phyloP scores from a whole-genome alignment of 1,140 invertebrate genomes.

The Geopemphigus sp. region DNA sequence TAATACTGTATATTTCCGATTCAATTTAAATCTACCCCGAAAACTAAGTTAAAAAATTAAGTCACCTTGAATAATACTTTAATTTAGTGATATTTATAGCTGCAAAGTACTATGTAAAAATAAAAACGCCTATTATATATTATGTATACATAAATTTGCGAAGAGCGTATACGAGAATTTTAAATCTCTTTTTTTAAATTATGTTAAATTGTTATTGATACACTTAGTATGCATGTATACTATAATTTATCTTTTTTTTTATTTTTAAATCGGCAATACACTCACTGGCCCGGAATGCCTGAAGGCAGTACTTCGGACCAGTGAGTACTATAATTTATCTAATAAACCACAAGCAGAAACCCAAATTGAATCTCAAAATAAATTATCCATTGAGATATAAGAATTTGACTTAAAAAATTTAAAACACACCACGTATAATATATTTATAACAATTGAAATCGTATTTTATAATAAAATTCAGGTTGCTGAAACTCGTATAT shows the following conservation, averaged over 20 bases:
- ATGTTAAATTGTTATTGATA: background rate
- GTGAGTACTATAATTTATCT: too few relatives aligned
- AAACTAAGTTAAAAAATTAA: background rate
- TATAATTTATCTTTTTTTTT: too few relatives aligned
- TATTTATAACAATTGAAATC: too few relatives aligned
- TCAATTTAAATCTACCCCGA: too few relatives aligned
- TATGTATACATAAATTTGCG: background rate
- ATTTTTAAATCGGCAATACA: too few relatives aligned
- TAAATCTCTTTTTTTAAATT: background rate
- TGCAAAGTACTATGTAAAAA: background rate
- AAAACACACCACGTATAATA: background rate
- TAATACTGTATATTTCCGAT: too few relatives aligned
- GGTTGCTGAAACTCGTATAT: too few relatives aligned
- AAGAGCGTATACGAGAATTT: background rate
- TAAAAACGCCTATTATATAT: too few relatives aligned
- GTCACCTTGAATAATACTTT: background rate
- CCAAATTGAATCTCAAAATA: background rate
- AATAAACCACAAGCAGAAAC: background rate
- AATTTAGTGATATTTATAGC: background rate
- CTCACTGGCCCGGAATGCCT: too few relatives aligned
- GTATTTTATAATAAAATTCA: too few relatives aligned
- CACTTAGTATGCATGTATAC: background rate
- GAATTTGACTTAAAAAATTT: background rate
- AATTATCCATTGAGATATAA: background rate
- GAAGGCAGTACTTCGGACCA: too few relatives aligned